Conservation (phyloP, 2,888 invertebrate species). For the Psylliodes chrysocephalus region DNA sequence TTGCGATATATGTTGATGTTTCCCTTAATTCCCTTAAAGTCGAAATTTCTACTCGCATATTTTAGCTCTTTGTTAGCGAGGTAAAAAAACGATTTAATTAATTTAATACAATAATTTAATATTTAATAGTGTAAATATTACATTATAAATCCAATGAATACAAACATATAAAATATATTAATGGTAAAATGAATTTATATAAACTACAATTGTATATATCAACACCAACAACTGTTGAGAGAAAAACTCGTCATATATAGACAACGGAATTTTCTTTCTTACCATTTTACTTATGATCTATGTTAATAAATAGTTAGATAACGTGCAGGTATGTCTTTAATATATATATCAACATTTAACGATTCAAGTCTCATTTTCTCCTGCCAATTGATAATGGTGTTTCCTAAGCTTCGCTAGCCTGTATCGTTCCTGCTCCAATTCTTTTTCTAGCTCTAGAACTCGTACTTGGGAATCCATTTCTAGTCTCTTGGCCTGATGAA, state of each 20-base stretch:
- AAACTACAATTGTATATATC: conserved; percentile 46
- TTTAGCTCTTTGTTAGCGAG: too few species aligned
- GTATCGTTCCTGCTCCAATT: conserved; percentile 87
- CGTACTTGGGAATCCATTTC: conserved; percentile 99
- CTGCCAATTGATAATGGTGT: conserved; percentile 90
- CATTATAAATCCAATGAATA: conserved; percentile 44
- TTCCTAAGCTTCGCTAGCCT: conserved; percentile 87
- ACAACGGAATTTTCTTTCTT: conserved; percentile 32
- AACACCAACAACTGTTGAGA: conserved; percentile 44
- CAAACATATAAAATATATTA: conserved; percentile 51
- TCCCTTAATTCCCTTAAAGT: too few species aligned
- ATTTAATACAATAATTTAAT: conserved; percentile 36
- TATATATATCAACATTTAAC: not conserved
- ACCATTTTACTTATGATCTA: conserved; percentile 38
- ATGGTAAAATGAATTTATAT: conserved; percentile 49
- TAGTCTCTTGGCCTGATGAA: conserved; percentile 93
- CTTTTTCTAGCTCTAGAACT: conserved; percentile 91
- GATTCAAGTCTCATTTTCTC: conserved; percentile 64
- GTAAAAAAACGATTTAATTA: too few species aligned
- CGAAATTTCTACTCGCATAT: too few species aligned
- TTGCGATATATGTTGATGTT: too few species aligned
- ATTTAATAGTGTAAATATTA: conserved; percentile 40
- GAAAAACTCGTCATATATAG: conserved; percentile 31
- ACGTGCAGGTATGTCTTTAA: conserved; percentile 14
- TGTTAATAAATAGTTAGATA: conserved; percentile 44